These are phyloP conservation scores for Telmatochromis sp. DNA, from an alignment of 2,113 vertebrate species.

Conservation along the genomic window DNA sequence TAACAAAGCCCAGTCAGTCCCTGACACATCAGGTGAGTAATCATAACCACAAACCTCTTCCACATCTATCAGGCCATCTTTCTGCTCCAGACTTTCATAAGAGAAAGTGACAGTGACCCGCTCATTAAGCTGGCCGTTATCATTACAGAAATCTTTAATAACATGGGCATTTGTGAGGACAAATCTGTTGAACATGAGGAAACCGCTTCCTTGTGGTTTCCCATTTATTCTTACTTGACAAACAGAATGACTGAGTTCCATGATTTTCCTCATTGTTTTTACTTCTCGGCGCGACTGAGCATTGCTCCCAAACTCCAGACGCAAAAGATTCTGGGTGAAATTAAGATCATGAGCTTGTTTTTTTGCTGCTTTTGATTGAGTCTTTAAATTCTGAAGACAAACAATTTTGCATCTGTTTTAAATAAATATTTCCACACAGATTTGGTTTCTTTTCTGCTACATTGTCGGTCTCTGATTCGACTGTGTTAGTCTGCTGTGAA, in stretches of 20 bases:
- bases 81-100: background rate
- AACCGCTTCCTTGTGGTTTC: background rate
- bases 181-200: background rate
- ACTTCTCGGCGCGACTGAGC: background rate
- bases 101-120: conserved; percentile 5
- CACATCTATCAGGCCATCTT: background rate
- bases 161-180: conserved; percentile 41
- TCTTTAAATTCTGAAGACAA: background rate
- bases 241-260: background rate
- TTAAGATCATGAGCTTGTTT: background rate
- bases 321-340: background rate
- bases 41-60: background rate
- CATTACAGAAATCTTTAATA: background rate
- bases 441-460: background rate
- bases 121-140: fast-evolving
- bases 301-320: conserved; percentile 5
- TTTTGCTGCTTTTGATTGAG: background rate
- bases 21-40: fast-evolving
- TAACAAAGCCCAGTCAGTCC: conserved; percentile 39
- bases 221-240: conserved; percentile 28
- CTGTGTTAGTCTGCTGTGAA: background rate
- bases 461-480: background rate
- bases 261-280: background rate
- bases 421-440: background rate
- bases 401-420: fast-evolving